A percentile compares a stretch with the other conserved stretches of the same genome.
Conservation (phyloP, 2,797 vertebrate species). For the Echeneis naucrates region DNA sequence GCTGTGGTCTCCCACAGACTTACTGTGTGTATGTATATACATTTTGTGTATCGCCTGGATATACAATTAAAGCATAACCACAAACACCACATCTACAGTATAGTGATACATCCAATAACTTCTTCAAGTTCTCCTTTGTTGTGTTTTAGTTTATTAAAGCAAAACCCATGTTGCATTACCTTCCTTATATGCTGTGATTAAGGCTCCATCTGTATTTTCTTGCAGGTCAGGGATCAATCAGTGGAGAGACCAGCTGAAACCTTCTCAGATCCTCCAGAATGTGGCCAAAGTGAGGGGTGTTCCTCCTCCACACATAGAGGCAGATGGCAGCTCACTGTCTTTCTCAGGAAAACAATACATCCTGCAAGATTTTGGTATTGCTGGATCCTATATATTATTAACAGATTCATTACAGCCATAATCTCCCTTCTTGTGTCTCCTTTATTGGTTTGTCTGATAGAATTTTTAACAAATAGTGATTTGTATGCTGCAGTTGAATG, state of each 20-base stretch:
- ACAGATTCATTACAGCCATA: neutral
- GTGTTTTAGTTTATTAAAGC: neutral
- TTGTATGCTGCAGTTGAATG: neutral
- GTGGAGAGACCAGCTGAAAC: constrained; percentile 95
- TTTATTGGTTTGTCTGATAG: neutral
- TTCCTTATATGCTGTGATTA: neutral
- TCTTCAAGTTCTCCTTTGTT: neutral
- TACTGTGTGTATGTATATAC: constrained; percentile 91
- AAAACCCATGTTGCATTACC: neutral
- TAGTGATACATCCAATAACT: neutral
- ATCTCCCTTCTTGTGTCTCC: neutral
- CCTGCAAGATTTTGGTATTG: constrained; percentile 91
- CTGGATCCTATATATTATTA: neutral
- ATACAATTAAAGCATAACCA: neutral
- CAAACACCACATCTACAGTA: neutral
- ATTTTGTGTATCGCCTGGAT: neutral
- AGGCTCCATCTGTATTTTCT: constrained; percentile 7
- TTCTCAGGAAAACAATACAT: constrained; percentile 88
- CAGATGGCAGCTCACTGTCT: constrained; percentile 86
- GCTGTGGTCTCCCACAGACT: constrained; percentile 93
- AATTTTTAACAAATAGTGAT: neutral
- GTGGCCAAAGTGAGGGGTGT: constrained; percentile 89
- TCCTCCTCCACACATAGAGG: constrained; percentile 82
- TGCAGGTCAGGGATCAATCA: constrained; percentile 94
- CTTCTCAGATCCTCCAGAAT: constrained; percentile 92